These are phyloP conservation scores for Austrolebias charrua DNA, from an alignment of 2,797 vertebrate genomes.

Conservation along the genomic window DNA sequence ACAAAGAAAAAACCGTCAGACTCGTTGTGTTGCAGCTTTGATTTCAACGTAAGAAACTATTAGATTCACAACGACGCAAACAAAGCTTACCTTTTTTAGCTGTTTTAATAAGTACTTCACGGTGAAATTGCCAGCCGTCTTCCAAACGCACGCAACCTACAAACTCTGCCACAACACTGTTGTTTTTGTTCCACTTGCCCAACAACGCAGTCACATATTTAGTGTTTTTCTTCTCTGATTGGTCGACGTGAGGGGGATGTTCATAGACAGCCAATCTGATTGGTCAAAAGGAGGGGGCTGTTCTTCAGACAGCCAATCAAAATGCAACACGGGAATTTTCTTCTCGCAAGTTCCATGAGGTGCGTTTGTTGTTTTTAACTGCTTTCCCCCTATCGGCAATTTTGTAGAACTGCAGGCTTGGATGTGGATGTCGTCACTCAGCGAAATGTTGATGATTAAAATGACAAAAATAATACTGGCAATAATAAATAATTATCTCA, in stretches of 20 bases:
- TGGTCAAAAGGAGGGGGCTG: slow-evolving; percentile 2
- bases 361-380: neutral
- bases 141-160: slow-evolving; percentile 32
- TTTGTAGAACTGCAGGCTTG: neutral
- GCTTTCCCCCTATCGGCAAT: slow-evolving; percentile 39
- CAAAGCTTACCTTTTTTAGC: neutral
- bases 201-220: slow-evolving; percentile 79
- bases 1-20: too few relatives aligned
- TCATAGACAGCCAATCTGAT: too few relatives aligned
- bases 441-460: too few relatives aligned
- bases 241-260: too few relatives aligned
- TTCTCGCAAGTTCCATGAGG: slow-evolving; percentile 67
- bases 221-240: slow-evolving; percentile 60
- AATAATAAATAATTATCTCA: neutral
- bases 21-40: too few relatives aligned
- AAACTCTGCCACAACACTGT: slow-evolving; percentile 65
- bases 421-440: neutral
- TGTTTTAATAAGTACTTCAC: neutral
- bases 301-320: slow-evolving; percentile 66
- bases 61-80: too few relatives aligned
- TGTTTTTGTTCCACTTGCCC: slow-evolving; percentile 84
- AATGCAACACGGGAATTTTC: slow-evolving; percentile 50
- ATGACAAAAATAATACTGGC: too few relatives aligned
- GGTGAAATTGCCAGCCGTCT: slow-evolving; percentile 58
- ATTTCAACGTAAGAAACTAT: too few relatives aligned